These are phyloP conservation scores for Melangyna quadrimaculata DNA, from an alignment of 2,888 invertebrate species.

Conservation along the genomic window DNA sequence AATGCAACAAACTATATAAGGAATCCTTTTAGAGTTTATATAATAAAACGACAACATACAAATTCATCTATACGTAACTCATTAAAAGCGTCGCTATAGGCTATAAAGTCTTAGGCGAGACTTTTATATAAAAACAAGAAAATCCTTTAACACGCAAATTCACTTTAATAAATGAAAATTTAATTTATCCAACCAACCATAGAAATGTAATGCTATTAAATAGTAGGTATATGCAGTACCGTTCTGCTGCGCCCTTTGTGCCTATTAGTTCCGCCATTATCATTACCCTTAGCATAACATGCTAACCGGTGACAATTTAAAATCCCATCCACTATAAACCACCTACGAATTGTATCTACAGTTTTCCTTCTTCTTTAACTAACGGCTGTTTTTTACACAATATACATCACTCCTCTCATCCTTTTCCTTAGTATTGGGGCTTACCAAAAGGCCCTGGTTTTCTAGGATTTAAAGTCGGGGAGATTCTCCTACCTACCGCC, in stretches of 20 bases:
- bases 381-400: not conserved
- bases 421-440: not conserved
- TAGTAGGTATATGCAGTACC: not conserved
- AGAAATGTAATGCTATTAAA: not conserved
- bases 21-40: not conserved
- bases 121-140: constrained; percentile 30
- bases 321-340: constrained; percentile 53
- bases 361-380: not conserved
- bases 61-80: constrained; percentile 27
- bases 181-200: constrained; percentile 46
- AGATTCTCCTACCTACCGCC: too few species aligned
- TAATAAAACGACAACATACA: not conserved
- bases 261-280: constrained; percentile 65
- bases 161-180: constrained; percentile 70
- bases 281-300: constrained; percentile 63
- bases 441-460: constrained; percentile 31
- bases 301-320: constrained; percentile 62
- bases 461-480: constrained; percentile 53
- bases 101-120: constrained; percentile 48
- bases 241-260: constrained; percentile 38
- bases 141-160: constrained; percentile 70
- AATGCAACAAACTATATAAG: not conserved
- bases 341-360: constrained; percentile 51
- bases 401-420: not conserved
- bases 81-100: constrained; percentile 1